Percentiles rank a stretch among this genome's conserved stretches.
Evolutionary conservation across 2,888 invertebrate genomes (phyloP).

Genomic region (Dione juno): DNA sequence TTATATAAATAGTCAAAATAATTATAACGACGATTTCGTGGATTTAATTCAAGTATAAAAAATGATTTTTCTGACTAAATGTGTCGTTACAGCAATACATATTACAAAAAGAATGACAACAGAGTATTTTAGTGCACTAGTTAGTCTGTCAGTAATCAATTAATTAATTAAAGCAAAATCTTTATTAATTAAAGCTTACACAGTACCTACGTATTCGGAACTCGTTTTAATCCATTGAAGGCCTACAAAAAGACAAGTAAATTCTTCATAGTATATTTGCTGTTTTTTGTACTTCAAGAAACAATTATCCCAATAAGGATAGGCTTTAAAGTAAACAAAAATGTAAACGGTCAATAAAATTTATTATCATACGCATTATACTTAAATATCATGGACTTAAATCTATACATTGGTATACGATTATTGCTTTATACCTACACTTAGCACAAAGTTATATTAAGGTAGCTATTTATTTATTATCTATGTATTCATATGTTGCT

Average conservation of each 20-base stretch:
- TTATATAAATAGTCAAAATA: too few relatives aligned
- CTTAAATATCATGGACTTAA: slow-evolving; percentile 19
- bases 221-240: background rate
- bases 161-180: background rate
- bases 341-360: slow-evolving; percentile 56
- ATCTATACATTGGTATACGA: slow-evolving; percentile 26
- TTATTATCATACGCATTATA: slow-evolving; percentile 52
- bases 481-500: background rate
- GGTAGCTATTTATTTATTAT: background rate
- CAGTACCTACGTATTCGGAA: background rate
- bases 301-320: slow-evolving; percentile 12
- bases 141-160: too few relatives aligned
- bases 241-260: background rate
- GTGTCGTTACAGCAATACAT: too few relatives aligned
- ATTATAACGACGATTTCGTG: too few relatives aligned
- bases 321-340: slow-evolving; percentile 22
- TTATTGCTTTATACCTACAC: slow-evolving; percentile 5
- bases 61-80: too few relatives aligned
- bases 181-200: background rate
- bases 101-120: too few relatives aligned
- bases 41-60: too few relatives aligned
- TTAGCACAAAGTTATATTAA: background rate
- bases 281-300: slow-evolving; percentile 2
- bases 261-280: background rate
- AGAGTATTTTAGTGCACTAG: too few relatives aligned